Conservation (phyloP, 2,113 vertebrate species). For the Platysternon megacephalum region DNA sequence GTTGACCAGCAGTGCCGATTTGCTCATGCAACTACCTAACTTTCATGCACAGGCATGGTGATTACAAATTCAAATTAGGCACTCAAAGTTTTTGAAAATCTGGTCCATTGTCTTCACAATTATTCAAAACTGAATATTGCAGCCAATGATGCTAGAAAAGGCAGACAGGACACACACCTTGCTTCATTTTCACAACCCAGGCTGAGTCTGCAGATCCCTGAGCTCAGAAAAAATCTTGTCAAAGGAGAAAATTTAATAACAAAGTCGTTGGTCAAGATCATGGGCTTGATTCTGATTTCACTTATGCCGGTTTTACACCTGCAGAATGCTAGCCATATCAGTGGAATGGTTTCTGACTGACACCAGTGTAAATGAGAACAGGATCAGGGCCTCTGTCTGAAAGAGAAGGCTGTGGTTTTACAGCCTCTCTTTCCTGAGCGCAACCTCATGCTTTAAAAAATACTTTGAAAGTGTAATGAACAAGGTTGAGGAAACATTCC, state of each 20-base stretch:
- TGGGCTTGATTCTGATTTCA: constrained; percentile 26
- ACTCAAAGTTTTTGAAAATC: neutral
- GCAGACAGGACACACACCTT: constrained; percentile 46
- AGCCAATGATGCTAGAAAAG: constrained; percentile 29
- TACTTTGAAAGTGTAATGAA: constrained; percentile 20
- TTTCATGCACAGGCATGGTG: neutral
- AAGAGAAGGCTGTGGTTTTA: constrained; percentile 68
- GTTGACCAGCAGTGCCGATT: neutral
- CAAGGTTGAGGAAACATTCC: neutral
- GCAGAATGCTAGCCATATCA: neutral
- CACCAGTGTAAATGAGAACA: constrained; percentile 59
- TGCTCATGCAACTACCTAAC: neutral
- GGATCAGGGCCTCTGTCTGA: constrained; percentile 55
- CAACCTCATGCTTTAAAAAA: constrained; percentile 1
- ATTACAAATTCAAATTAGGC: neutral
- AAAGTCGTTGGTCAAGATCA: constrained; percentile 23
- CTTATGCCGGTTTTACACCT: constrained; percentile 42
- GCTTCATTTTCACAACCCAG: constrained; percentile 36
- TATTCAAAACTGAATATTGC: constrained; percentile 27
- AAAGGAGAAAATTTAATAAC: constrained; percentile 65
- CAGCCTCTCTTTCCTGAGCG: constrained; percentile 55
- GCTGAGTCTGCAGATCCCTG: constrained; percentile 53
- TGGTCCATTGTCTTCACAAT: constrained; percentile 14
- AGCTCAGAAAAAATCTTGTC: constrained; percentile 55
- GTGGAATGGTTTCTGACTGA: constrained; percentile 62